Percentiles rank a stretch among this genome's conserved stretches.
These are phyloP conservation scores for Megalurothrips usitatus DNA, from an alignment of 2,888 invertebrate species.

Conservation along the genomic window DNA sequence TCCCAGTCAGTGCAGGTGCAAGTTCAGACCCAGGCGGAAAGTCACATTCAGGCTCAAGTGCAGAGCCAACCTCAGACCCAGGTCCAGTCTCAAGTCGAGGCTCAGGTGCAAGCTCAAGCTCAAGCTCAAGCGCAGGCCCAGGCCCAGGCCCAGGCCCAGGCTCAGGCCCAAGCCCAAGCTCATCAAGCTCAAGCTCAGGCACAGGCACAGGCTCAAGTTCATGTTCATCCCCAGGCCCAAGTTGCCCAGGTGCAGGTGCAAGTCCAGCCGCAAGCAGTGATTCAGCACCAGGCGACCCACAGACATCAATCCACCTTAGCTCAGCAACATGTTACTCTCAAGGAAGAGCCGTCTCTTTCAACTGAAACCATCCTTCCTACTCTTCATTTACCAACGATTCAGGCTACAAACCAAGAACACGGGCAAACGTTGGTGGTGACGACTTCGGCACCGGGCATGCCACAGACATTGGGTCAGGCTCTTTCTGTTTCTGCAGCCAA, in stretches of 20 bases:
- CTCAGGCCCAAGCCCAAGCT: background rate
- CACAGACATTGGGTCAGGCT: background rate
- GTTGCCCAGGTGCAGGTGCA: background rate
- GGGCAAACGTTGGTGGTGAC: background rate
- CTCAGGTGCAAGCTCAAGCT: constrained; percentile 21
- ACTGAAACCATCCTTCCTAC: background rate
- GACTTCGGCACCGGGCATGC: background rate
- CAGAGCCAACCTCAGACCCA: background rate
- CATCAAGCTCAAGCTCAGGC: background rate
- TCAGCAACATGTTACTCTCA: background rate
- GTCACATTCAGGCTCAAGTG: background rate
- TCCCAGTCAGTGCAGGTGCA: constrained; percentile 1
- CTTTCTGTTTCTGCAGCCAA: background rate
- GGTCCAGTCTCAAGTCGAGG: background rate
- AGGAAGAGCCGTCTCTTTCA: background rate
- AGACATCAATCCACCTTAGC: background rate
- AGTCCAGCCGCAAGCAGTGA: background rate
- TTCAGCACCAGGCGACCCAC: background rate
- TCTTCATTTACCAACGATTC: background rate
- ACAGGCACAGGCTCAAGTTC: background rate
- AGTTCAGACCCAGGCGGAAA: background rate
- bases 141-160: constrained; percentile 13
- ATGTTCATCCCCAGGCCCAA: background rate
- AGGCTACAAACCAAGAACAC: background rate
- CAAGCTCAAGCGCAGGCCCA: background rate